Conservation (phyloP, 1,140 invertebrate genomes). For the Polypedilum pembai region DNA sequence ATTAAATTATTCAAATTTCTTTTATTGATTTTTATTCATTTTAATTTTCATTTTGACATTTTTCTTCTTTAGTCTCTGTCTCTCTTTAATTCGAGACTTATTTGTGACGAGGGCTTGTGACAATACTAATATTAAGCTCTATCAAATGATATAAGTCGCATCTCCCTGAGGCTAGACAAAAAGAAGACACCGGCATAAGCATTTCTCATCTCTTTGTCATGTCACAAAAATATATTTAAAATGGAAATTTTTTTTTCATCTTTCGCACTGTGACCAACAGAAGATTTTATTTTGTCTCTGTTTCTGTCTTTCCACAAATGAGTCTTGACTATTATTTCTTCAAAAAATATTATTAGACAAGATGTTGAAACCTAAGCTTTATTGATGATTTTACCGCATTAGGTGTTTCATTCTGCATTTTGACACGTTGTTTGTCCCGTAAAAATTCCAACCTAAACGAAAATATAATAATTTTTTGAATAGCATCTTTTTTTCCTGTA, state of each 20-base stretch:
- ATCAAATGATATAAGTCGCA: not conserved
- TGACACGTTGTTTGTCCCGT: not conserved
- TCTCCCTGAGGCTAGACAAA: not conserved
- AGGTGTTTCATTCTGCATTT: constrained; percentile 7
- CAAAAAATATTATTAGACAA: constrained; percentile 23
- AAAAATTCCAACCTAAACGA: not conserved
- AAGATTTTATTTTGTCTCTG: not conserved
- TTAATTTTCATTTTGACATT: constrained; percentile 29
- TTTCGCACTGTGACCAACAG: not conserved
- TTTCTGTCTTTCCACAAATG: not conserved
- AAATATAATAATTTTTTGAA: not conserved
- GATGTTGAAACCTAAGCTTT: constrained; percentile 26
- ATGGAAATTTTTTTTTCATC: constrained; percentile 11
- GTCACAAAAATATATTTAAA: not conserved
- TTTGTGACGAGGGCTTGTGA: not conserved
- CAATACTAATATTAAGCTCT: not conserved
- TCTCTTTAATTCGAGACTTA: too few species aligned
- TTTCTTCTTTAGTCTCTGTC: constrained; percentile 4
- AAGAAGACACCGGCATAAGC: not conserved
- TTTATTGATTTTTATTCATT: constrained; percentile 29
- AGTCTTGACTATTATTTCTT: constrained; percentile 21
- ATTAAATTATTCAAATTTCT: constrained; percentile 28
- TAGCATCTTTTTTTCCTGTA: not conserved
- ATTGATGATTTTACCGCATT: constrained; percentile 8
- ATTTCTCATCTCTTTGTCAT: constrained; percentile 4